Evolutionary conservation across 2,888 invertebrate genomes (phyloP).

Genomic region (Sminthurinus aureus): DNA sequence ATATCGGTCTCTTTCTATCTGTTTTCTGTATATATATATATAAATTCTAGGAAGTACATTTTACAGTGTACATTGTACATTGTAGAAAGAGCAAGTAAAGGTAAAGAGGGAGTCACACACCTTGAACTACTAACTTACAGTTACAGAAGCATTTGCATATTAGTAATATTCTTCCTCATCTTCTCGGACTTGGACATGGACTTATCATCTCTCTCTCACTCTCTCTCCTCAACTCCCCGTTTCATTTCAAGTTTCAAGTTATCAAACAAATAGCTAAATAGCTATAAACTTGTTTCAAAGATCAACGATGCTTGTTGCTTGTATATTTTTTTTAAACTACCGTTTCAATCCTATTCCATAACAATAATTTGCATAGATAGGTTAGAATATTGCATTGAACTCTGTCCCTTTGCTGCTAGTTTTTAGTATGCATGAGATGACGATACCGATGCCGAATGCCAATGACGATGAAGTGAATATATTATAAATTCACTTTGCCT

Average conservation of each 20-base stretch:
- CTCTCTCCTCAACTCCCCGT: background rate
- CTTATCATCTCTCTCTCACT: background rate
- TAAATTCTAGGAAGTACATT: no score
- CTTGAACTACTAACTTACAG: no score
- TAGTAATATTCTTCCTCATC: no score
- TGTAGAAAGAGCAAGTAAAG: no score
- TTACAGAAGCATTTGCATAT: no score
- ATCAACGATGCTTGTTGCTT: background rate
- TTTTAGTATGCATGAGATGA: background rate
- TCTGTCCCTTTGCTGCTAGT: no score
- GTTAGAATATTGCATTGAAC: background rate
- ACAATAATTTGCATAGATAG: background rate
- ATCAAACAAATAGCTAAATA: background rate
- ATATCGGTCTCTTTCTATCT: no score
- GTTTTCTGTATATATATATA: no score
- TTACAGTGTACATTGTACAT: no score
- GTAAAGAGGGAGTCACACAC: no score
- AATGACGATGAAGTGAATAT: background rate
- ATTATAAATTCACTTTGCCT: background rate
- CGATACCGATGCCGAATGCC: background rate
- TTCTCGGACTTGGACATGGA: no score
- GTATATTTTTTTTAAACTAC: background rate
- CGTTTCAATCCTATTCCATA: slow-evolving; percentile 6
- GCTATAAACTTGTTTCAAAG: slow-evolving; percentile 14
- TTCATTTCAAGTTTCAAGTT: background rate